Evolutionary conservation across 2,888 invertebrate genomes (phyloP).

Genomic region (Odontocerum albicorne): DNA sequence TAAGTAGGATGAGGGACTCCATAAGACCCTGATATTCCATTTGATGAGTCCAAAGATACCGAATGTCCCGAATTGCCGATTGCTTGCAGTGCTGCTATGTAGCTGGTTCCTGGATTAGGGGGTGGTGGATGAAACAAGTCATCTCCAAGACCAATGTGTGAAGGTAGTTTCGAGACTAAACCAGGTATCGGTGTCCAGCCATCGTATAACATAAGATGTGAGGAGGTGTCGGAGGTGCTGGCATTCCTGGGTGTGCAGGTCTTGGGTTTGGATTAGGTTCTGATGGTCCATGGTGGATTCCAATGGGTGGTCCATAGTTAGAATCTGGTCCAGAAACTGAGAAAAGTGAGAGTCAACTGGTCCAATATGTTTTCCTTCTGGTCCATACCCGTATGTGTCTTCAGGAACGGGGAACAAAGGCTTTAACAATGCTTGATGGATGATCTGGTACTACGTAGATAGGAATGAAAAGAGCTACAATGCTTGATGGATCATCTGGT

Average conservation of each 20-base stretch:
- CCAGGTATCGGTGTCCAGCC: constrained; percentile 88
- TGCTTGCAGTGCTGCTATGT: constrained; percentile 27
- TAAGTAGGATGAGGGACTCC: constrained; percentile 47
- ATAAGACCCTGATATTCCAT: constrained; percentile 48
- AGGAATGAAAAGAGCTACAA: constrained; percentile 40
- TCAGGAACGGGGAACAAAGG: constrained; percentile 51
- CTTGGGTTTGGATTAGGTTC: constrained; percentile 61
- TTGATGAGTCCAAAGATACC: constrained; percentile 6
- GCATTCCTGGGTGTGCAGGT: constrained; percentile 68
- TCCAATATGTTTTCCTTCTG: constrained; percentile 50
- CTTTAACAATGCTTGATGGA: constrained; percentile 46
- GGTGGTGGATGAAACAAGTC: constrained; percentile 39
- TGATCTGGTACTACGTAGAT: too few species aligned
- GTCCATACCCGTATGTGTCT: constrained; percentile 54
- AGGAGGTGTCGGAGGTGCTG: constrained; percentile 74
- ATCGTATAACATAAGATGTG: constrained; percentile 77
- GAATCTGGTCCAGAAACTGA: constrained; percentile 43
- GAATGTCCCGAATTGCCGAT: constrained; percentile 11
- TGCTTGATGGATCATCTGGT: constrained; percentile 47
- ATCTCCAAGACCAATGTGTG: constrained; percentile 33
- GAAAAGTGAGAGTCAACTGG: constrained; percentile 48
- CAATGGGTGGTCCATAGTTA: constrained; percentile 42
- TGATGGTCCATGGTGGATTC: constrained; percentile 60
- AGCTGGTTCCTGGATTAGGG: constrained; percentile 36
- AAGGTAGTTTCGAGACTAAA: constrained; percentile 47